A percentile compares a stretch with the other conserved stretches of the same genome.
These are phyloP conservation scores for Drepana arcuata DNA, from an alignment of 1,140 invertebrate genomes.

Conservation along the genomic window DNA sequence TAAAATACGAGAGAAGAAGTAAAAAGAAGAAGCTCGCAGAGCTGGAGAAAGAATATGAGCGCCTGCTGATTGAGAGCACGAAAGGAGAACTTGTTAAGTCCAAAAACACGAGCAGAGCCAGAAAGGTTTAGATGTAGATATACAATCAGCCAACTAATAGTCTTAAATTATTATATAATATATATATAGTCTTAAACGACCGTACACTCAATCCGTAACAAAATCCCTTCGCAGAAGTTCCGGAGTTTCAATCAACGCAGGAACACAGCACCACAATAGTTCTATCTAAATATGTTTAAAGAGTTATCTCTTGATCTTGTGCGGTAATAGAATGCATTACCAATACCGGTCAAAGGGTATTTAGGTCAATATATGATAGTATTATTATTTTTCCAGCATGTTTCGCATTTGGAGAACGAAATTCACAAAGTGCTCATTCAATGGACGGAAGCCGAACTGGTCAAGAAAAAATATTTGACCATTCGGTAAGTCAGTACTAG, in stretches of 20 bases:
- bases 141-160: too few relatives aligned
- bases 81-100: slow-evolving; percentile 69
- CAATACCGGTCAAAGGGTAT: too few relatives aligned
- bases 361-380: neutral
- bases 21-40: slow-evolving; percentile 71
- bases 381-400: slow-evolving; percentile 67
- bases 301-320: too few relatives aligned
- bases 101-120: slow-evolving; percentile 46
- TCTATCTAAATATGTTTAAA: too few relatives aligned
- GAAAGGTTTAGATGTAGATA: too few relatives aligned
- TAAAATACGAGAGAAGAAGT: slow-evolving; percentile 78
- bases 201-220: too few relatives aligned
- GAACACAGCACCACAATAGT: too few relatives aligned
- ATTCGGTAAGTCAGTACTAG: slow-evolving; percentile 71
- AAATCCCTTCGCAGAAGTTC: too few relatives aligned
- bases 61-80: slow-evolving; percentile 54
- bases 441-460: slow-evolving; percentile 84
- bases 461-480: slow-evolving; percentile 82
- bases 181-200: too few relatives aligned
- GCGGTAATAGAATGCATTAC: too few relatives aligned
- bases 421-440: slow-evolving; percentile 84
- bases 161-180: too few relatives aligned
- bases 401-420: slow-evolving; percentile 81
- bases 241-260: too few relatives aligned
- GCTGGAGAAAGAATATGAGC: slow-evolving; percentile 75